phyloP scores from a whole-genome alignment of 2,113 vertebrate genomes.

The Daphoenositta chrysoptera region DNA sequence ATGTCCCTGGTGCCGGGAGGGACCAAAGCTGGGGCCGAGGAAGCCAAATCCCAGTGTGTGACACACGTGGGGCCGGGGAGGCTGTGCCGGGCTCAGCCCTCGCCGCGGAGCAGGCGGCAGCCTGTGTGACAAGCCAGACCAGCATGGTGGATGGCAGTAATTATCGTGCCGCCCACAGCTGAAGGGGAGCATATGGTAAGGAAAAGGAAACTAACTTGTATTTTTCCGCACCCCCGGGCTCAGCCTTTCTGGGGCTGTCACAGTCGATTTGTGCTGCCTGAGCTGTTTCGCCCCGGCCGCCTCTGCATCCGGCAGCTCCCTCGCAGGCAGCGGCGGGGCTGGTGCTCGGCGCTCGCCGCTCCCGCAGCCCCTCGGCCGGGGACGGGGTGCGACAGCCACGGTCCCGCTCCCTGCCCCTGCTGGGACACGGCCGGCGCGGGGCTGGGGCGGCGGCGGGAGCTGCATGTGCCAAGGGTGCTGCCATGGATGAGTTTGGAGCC shows the following conservation, averaged over 20 bases:
- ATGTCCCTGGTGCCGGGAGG: fast-evolving
- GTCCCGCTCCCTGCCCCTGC: neutral
- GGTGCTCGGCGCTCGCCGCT: neutral
- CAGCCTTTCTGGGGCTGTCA: slow-evolving; percentile 76
- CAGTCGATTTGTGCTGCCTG: slow-evolving; percentile 74
- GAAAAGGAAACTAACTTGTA: slow-evolving; percentile 66
- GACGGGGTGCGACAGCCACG: fast-evolving
- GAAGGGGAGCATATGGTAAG: slow-evolving; percentile 77
- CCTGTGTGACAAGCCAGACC: slow-evolving; percentile 47
- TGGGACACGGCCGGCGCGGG: fast-evolving
- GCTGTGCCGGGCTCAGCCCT: neutral
- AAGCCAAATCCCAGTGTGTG: fast-evolving
- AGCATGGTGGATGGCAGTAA: slow-evolving; percentile 61
- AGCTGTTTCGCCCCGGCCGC: slow-evolving; percentile 54
- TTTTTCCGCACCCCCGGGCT: slow-evolving; percentile 63
- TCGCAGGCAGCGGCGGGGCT: neutral
- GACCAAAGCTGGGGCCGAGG: neutral
- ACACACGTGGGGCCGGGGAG: fast-evolving
- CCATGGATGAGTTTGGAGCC: fast-evolving
- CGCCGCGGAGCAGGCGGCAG: neutral
- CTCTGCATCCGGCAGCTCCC: neutral
- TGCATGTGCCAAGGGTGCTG: fast-evolving
- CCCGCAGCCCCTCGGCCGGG: neutral
- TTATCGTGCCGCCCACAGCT: slow-evolving; percentile 66
- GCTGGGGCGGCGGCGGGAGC: neutral